Evolutionary conservation across 2,797 vertebrate species (phyloP), one percentile per base, ranked within the genome.

Genomic region (Dipus sagitta): DNA sequence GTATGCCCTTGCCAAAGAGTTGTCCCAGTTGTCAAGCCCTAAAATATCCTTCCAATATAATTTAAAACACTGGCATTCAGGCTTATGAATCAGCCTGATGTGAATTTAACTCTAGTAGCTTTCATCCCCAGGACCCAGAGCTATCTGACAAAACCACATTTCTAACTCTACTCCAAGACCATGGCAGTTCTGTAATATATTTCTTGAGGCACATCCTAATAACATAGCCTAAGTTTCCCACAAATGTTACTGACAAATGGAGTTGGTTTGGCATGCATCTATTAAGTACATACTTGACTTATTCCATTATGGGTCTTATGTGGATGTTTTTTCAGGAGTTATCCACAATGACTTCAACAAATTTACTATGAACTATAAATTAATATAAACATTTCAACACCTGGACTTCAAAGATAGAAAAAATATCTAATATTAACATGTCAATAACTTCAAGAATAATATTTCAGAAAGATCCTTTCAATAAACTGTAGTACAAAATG

Each of bases 1-100:
- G 70, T 95, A 78, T 95, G 95, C 95, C 95, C 92, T 95, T 93
- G 74, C 32, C 93, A 91, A 96, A 96, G 92, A 86, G 74, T 94
- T 94, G 95, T 92, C 88, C 95, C 93, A 94, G 77, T 96, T 96
- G 95, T 92, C 83, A 94, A 89, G 86, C 88, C 74, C 92, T 77
- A 87, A 52, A 93, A 85, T 92, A 82, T 70, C 32, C 85, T 32
- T 80, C 71, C 62, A 79, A 89, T 89, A 90, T 84, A 93, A 95
- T 91, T 92, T 87, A 58, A 89, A 95, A 86, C 64, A 32, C 47
- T 94, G 86, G 30, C 62, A 89, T 82, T 88, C 3, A 14, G 88
- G 38, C 6, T 86, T 92, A 79, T 89, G 32, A 95, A 95, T 93
- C 78, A 93, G 87, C 10, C 87, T 94, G 74, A 52, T 80, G 85